Evolutionary conservation across 2,113 vertebrate species (phyloP).

Genomic region (Melanostigma gelatinosum): DNA sequence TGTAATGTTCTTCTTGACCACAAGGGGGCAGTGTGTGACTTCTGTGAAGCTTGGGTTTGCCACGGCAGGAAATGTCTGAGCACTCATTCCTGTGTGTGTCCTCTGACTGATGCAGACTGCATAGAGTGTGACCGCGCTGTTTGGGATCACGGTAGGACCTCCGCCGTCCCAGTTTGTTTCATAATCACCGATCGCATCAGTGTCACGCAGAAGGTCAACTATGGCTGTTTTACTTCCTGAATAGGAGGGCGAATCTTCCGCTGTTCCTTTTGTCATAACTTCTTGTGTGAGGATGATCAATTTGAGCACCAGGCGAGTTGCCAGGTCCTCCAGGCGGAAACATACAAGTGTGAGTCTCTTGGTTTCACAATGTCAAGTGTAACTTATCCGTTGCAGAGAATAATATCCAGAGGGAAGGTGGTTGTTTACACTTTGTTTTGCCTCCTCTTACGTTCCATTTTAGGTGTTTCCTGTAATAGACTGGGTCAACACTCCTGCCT

Average conservation of each 20-base stretch:
- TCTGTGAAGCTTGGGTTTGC: slow-evolving; percentile 99
- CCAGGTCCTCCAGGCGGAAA: slow-evolving; percentile 97
- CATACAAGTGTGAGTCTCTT: slow-evolving; percentile 93
- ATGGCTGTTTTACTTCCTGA: neutral
- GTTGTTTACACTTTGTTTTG: neutral
- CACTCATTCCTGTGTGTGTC: slow-evolving; percentile 92
- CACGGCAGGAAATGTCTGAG: slow-evolving; percentile 96
- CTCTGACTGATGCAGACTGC: slow-evolving; percentile 93
- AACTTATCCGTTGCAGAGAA: neutral
- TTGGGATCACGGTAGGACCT: slow-evolving; percentile 94
- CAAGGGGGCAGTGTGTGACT: slow-evolving; percentile 97
- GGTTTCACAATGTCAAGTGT: neutral
- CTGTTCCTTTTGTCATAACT: slow-evolving; percentile 97
- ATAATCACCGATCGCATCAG: neutral
- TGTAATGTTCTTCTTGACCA: slow-evolving; percentile 42
- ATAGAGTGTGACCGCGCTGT: slow-evolving; percentile 94
- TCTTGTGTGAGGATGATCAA: slow-evolving; percentile 98
- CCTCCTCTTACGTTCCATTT: neutral
- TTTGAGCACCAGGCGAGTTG: slow-evolving; percentile 99
- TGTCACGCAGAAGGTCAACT: neutral
- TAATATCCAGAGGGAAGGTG: neutral
- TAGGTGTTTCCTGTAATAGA: slow-evolving; percentile 97
- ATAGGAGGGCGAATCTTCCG: slow-evolving; percentile 96
- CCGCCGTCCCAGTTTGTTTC: neutral
- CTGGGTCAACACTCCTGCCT: slow-evolving; percentile 97